These are phyloP conservation scores for Acrocephalus kingi DNA, from an alignment of 2,113 vertebrate species.

Conservation along the genomic window DNA sequence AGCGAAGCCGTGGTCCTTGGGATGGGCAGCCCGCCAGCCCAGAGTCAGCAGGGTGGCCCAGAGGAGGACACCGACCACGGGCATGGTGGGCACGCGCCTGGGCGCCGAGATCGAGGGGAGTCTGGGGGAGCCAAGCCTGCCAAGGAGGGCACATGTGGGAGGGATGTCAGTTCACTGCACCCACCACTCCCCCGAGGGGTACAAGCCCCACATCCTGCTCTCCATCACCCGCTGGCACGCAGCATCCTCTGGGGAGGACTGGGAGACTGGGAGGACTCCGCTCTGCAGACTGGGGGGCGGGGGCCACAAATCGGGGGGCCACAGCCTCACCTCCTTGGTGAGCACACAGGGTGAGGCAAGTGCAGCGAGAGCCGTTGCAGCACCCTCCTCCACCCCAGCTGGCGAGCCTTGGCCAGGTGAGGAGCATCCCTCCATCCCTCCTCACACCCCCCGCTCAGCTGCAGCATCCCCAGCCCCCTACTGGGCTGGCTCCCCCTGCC, in stretches of 20 bases:
- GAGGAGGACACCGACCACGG: slow-evolving; percentile 66
- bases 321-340: not conserved
- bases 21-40: slow-evolving; percentile 71
- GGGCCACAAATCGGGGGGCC: not conserved
- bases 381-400: not conserved
- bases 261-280: accelerated
- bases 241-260: not conserved
- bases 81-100: slow-evolving; percentile 69
- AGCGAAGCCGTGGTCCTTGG: slow-evolving; percentile 68
- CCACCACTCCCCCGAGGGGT: accelerated
- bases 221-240: accelerated
- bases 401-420: not conserved
- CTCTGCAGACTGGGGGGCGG: accelerated
- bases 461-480: not conserved
- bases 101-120: not conserved
- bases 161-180: not conserved
- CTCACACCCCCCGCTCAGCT: not conserved
- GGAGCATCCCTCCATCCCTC: not conserved
- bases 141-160: not conserved
- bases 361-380: accelerated
- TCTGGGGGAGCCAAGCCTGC: slow-evolving; percentile 38
- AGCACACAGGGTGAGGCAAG: not conserved
- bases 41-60: slow-evolving; percentile 75
- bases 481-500: not conserved
- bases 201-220: not conserved